Conservation (phyloP, 2,113 vertebrate species). For the Urocolius indicus region DNA sequence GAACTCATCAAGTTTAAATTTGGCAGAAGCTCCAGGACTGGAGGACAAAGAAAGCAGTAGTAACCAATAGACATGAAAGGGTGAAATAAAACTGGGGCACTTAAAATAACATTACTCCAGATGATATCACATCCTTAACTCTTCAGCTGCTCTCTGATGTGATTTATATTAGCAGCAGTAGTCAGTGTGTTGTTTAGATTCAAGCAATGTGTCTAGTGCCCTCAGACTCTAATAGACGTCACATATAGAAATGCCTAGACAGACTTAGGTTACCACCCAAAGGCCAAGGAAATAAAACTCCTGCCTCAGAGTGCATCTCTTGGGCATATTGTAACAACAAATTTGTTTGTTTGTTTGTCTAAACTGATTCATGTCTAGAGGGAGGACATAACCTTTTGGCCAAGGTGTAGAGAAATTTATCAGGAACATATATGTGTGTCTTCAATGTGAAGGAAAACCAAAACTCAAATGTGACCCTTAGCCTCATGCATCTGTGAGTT, state of each 20-base stretch:
- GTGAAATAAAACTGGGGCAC: neutral
- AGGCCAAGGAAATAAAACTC: neutral
- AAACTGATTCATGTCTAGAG: neutral
- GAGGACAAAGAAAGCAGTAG: neutral
- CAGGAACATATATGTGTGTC: neutral
- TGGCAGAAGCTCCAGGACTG: neutral
- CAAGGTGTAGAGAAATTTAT: neutral
- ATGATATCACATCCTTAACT: neutral
- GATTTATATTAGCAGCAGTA: neutral
- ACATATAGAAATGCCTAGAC: neutral
- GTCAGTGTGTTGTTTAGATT: neutral
- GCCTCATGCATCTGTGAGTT: neutral
- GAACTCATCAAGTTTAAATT: neutral
- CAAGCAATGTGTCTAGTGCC: neutral
- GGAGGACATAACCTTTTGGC: neutral
- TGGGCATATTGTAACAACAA: neutral
- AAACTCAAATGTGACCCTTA: neutral
- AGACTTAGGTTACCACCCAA: neutral
- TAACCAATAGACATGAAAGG: neutral
- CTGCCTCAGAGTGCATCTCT: neutral
- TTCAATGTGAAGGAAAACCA: neutral
- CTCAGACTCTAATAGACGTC: neutral
- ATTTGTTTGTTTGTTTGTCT: neutral
- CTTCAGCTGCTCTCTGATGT: neutral
- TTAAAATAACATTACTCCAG: neutral